Evolutionary conservation across 2,797 vertebrate species (phyloP), one percentile per base, ranked within the genome.

Genomic region (Cyprinodon diabolis): DNA sequence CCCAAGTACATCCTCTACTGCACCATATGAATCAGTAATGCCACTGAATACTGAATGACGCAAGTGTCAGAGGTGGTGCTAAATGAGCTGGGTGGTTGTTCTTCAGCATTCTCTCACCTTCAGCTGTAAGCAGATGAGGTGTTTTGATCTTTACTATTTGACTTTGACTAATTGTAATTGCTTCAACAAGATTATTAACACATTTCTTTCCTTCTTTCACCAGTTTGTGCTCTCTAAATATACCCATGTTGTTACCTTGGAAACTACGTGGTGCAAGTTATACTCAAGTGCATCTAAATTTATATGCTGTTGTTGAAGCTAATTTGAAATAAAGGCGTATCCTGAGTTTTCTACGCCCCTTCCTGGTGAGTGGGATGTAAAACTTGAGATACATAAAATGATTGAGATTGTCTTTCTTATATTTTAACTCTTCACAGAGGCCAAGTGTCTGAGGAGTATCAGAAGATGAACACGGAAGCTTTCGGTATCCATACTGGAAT

Each of bases 191-290:
- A 87, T 88, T 87, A 91, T 87, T 86, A 89, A 90, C 87, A 89
- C 87, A 87, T 81, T 81, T 73, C 30, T 56, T 25, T 3, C 21
- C 74, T 83, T 88, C 75, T 75, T 67, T 89, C 85, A 91, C 84
- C 83, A 74, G 92, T 91, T 89, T 91, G 81, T 87, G 73, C 80
- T 76, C 86, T 94, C 91, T 95, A 94, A 94, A 93, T 94, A 93
- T 93, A 94, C 87, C 86, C 88, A 79, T 68, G 82, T 89, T 12
- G 93, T 95, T 95, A 93, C 93, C 93, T 91, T 94, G 94, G 94
- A 95, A 95, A 95, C 94, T 90, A 95, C 93, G 93, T 83, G 82
- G 88, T 55, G 76, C 87, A 91, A 92, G 89, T 91, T 91, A 90
- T 91, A 88, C 92, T 91, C 90, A 93, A 92, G 91, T 79, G 83